phyloP scores from a whole-genome alignment of 2,888 invertebrate genomes.

The Acronicta alni region DNA sequence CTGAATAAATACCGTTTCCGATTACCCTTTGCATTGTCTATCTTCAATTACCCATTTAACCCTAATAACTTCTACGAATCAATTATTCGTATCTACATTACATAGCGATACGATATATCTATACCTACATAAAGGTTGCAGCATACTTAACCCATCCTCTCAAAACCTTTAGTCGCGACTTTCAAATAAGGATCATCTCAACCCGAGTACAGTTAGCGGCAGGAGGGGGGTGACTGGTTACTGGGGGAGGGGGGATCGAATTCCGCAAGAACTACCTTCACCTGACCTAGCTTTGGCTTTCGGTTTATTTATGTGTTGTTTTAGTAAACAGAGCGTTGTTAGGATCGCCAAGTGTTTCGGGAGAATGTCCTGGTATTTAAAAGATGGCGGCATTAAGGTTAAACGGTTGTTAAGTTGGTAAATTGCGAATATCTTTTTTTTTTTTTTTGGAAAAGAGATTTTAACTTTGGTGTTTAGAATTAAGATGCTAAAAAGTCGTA shows the following conservation, averaged over 20 bases:
- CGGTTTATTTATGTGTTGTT: conserved; percentile 64
- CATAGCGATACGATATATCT: not conserved
- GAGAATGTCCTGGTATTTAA: conserved; percentile 33
- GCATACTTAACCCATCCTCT: conserved; percentile 44
- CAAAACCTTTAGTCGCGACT: conserved; percentile 47
- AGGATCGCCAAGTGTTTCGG: conserved; percentile 41
- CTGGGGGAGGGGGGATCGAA: conserved; percentile 68
- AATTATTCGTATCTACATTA: not conserved
- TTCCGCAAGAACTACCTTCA: conserved; percentile 80
- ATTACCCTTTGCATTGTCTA: too few relatives aligned
- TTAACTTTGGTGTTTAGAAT: too few relatives aligned
- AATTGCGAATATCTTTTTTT: not conserved
- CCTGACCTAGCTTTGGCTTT: conserved; percentile 75
- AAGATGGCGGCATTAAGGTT: conserved; percentile 7
- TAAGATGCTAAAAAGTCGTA: too few relatives aligned
- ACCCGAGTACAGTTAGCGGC: conserved; percentile 50
- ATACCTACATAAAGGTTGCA: conserved; percentile 33
- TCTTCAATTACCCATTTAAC: too few relatives aligned
- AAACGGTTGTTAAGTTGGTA: conserved; percentile 2
- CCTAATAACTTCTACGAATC: too few relatives aligned
- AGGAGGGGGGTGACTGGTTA: conserved; percentile 53
- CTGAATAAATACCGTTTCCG: too few relatives aligned
- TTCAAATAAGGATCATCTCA: conserved; percentile 58
- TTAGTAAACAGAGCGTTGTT: conserved; percentile 56
- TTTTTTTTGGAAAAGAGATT: not conserved